A percentile compares a stretch with the other conserved stretches of the same genome.
Conservation (phyloP, 2,797 vertebrate species). For the Tragelaphus oryx region DNA sequence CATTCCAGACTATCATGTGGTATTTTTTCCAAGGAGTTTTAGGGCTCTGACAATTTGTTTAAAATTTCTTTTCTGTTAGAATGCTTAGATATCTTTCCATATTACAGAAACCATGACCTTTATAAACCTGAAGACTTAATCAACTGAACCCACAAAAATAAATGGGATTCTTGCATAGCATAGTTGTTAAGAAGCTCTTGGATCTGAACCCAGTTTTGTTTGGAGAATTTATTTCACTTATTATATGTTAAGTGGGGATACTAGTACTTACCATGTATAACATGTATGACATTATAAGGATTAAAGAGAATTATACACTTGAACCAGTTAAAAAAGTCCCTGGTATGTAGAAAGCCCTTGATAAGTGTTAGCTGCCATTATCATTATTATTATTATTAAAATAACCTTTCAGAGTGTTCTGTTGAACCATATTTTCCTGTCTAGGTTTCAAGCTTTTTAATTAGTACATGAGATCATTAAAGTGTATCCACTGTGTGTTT, state of each 20-base stretch:
- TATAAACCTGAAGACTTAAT: neutral
- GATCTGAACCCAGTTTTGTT: neutral
- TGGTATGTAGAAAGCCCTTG: neutral
- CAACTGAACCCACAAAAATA: neutral
- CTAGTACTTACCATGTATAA: neutral
- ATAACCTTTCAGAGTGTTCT: neutral
- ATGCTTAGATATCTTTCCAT: neutral
- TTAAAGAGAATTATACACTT: neutral
- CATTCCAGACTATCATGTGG: neutral
- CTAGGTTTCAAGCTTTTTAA: neutral
- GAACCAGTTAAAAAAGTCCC: neutral
- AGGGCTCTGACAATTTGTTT: neutral
- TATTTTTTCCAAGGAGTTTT: neutral
- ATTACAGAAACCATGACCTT: neutral
- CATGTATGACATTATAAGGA: neutral
- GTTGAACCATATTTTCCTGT: neutral
- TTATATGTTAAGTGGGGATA: neutral
- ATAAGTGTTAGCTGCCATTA: neutral
- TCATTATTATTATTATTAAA: neutral
- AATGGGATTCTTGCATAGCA: neutral
- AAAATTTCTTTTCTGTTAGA: neutral
- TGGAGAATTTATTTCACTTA: neutral
- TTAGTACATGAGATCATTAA: neutral
- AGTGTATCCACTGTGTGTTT: conserved; percentile 23
- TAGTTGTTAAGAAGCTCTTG: neutral